Evolutionary conservation across 2,888 invertebrate species (phyloP).

Genomic region (Plagiodera versicolora): DNA sequence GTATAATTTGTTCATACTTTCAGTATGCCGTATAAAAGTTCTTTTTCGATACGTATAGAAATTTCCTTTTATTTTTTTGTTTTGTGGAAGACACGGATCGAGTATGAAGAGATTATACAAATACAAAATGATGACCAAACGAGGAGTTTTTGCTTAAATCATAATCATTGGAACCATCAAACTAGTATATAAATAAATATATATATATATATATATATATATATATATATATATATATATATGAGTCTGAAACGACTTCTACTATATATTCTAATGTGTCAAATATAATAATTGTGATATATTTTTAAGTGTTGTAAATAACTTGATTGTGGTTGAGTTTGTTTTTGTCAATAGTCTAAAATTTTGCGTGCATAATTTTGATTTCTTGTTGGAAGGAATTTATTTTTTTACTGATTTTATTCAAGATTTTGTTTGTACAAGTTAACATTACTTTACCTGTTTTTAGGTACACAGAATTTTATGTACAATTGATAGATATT

Average conservation of each 20-base stretch:
- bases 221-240: too few relatives aligned
- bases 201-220: neutral
- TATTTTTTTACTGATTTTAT: slow-evolving; percentile 30
- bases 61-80: too few relatives aligned
- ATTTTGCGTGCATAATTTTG: slow-evolving; percentile 5
- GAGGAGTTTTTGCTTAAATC: too few relatives aligned
- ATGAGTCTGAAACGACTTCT: too few relatives aligned
- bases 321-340: slow-evolving; percentile 16
- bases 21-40: too few relatives aligned
- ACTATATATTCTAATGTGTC: slow-evolving; percentile 48
- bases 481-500: slow-evolving; percentile 26
- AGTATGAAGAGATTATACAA: too few relatives aligned
- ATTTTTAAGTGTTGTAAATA: slow-evolving; percentile 36
- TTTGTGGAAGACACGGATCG: too few relatives aligned
- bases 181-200: too few relatives aligned
- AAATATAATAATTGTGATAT: slow-evolving; percentile 52
- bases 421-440: slow-evolving; percentile 32
- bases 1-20: too few relatives aligned
- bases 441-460: slow-evolving; percentile 35
- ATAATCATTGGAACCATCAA: too few relatives aligned
- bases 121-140: too few relatives aligned
- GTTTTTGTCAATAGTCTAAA: slow-evolving; percentile 17
- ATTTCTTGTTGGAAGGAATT: slow-evolving; percentile 19
- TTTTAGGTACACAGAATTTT: slow-evolving; percentile 34
- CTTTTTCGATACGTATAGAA: too few relatives aligned